Base-by-base conservation (phyloP, 2,888 invertebrate genomes). In the Drosophila gaucha region DNA sequence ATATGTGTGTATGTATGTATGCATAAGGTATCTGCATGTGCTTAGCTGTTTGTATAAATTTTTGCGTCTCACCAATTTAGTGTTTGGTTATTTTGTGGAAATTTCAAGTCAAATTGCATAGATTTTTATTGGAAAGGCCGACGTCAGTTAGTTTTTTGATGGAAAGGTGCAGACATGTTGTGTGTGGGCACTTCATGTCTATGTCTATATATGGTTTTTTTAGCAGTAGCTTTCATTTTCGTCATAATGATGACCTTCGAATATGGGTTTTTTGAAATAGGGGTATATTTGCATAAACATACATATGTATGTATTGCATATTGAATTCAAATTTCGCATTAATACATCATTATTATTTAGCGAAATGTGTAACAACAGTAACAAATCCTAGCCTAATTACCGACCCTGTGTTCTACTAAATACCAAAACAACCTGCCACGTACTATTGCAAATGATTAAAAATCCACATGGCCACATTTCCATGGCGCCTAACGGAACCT, bases 11-110 rank as follows among this genome's bases (percentile, higher is more conserved):
- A 51, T 58, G 31, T n/a, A 20, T 9, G n/a, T n/a, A 14, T 2
- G 2, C 10, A 44, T 22, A 1, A 31, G 16, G 16, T 52, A 31
- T 14, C 3, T 38, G 59, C 54, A 41, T 65, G 50, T 24, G n/a
- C 59, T 16, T 22, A 44, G 22, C 24, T 18, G 26, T 43, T 30
- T 50, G 39, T 36, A 16, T 14, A 22, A 28, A 31, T 35, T 30
- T 35, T 20, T 30, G 6, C 26, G 54, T 30, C 44, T 33, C 60
- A 52, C 14, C 57, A 74, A 60, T 59, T 67, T 52, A 35, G 63
- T 63, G 59, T 78, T 79, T 75, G 78, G 76, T 66, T 78, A 71
- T 64, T 78, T 80, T 82, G 79, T 74, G 79, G 82, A 78, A 74
- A 63, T 62, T 64, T 67, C 73, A 70, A 72, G 80, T 83, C 75